These are phyloP conservation scores for Xestobium rufovillosum DNA, from an alignment of 2,888 invertebrate genomes.

Conservation along the genomic window DNA sequence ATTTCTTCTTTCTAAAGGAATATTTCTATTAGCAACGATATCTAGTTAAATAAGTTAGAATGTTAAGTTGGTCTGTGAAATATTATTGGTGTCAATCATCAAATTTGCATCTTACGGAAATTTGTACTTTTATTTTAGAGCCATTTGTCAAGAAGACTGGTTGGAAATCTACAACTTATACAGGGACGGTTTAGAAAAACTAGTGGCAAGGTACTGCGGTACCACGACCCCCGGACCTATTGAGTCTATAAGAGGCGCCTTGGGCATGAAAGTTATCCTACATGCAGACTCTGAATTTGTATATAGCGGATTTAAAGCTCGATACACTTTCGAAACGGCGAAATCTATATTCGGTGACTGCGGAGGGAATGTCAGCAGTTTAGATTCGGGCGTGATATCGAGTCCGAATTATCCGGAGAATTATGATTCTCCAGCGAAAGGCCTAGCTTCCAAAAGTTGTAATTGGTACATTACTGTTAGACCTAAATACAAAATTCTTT, in stretches of 20 bases:
- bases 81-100: too few species aligned
- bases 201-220: conserved; percentile 89
- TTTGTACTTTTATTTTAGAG: too few species aligned
- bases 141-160: conserved; percentile 87
- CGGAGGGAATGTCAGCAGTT: conserved; percentile 81
- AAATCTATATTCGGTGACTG: conserved; percentile 89
- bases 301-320: conserved; percentile 92
- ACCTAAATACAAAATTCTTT: conserved; percentile 77
- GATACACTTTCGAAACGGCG: conserved; percentile 84
- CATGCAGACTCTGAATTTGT: conserved; percentile 83
- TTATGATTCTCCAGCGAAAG: conserved; percentile 76
- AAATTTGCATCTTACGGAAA: too few species aligned
- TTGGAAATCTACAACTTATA: conserved; percentile 88
- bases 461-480: conserved; percentile 93
- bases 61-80: too few species aligned
- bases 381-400: conserved; percentile 73
- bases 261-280: conserved; percentile 79
- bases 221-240: conserved; percentile 89
- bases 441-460: conserved; percentile 80
- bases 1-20: too few species aligned
- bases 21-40: too few species aligned
- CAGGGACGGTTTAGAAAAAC: conserved; percentile 70
- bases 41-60: too few species aligned
- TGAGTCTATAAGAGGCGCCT: conserved; percentile 83
- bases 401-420: conserved; percentile 88